phyloP scores from a whole-genome alignment of 1,140 invertebrate species.

The Drosophila biarmipes region DNA sequence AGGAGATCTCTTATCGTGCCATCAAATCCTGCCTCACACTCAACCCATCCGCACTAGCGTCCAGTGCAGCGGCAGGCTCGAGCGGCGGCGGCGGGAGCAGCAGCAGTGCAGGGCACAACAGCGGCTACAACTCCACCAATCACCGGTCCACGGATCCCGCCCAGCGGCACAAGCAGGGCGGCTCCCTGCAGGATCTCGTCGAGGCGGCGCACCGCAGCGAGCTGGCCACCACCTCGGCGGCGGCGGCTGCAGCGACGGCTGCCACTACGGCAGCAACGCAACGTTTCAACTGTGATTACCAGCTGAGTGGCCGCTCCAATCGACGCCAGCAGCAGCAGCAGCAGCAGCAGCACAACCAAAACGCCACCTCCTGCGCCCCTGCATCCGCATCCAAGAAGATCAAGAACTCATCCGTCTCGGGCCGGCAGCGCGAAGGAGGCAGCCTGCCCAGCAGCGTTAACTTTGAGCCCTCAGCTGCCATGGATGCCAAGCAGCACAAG shows the following conservation, averaged over 20 bases:
- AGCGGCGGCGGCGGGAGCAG: conserved; percentile 24
- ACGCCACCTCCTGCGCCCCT: conserved; percentile 16
- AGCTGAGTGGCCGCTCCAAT: conserved; percentile 60
- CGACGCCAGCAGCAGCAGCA: conserved; percentile 65
- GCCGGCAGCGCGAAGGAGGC: conserved; percentile 88
- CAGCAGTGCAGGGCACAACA: conserved; percentile 38
- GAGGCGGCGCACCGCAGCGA: conserved; percentile 73
- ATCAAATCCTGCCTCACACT: conserved; percentile 68
- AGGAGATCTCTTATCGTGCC: conserved; percentile 75
- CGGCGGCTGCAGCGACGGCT: conserved; percentile 42
- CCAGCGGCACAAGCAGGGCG: conserved; percentile 79
- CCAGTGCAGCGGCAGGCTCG: conserved; percentile 25
- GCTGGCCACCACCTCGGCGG: conserved; percentile 57
- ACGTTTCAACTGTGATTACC: conserved; percentile 78
- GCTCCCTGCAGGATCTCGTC: conserved; percentile 83
- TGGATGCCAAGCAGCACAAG: conserved; percentile 62
- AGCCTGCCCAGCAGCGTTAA: conserved; percentile 87
- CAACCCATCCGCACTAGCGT: conserved; percentile 58
- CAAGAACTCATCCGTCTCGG: conserved; percentile 85
- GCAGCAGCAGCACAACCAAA: conserved; percentile 55
- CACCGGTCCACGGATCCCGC: conserved; percentile 40
- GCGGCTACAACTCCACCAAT: conserved; percentile 23
- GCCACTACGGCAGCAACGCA: conserved; percentile 55
- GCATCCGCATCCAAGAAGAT: conserved; percentile 48
- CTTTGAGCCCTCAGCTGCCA: conserved; percentile 66